Evolutionary conservation across 2,888 invertebrate species (phyloP).

Genomic region (Orchesellides sinensis): DNA sequence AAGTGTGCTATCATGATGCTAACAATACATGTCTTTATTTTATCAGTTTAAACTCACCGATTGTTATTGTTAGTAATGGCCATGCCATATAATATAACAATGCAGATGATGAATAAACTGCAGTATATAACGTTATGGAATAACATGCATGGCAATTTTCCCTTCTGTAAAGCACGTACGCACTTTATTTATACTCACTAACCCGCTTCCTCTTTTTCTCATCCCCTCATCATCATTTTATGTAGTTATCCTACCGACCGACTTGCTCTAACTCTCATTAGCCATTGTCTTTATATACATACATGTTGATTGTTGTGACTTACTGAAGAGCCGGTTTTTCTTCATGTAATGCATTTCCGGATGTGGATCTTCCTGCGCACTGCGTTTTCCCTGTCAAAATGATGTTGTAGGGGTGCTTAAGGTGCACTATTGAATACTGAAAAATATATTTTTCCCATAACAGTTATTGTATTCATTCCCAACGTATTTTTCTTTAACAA

Average conservation of each 20-base stretch:
- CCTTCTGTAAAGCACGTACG: too few species aligned
- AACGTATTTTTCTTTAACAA: background rate
- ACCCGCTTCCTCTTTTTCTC: too few species aligned
- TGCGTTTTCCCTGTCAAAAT: background rate
- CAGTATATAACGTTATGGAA: too few species aligned
- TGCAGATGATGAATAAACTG: too few species aligned
- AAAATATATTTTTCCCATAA: background rate
- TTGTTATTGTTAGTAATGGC: too few species aligned
- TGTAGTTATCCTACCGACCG: too few species aligned
- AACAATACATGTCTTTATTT: too few species aligned
- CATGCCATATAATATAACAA: too few species aligned
- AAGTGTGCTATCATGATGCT: too few species aligned
- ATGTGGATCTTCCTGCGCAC: conserved; percentile 9
- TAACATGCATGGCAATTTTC: too few species aligned
- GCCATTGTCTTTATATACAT: background rate
- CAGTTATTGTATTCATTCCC: background rate
- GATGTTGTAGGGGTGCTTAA: background rate
- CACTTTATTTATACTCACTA: background rate
- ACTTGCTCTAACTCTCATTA: background rate
- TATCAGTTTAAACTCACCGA: too few species aligned
- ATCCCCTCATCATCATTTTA: too few species aligned
- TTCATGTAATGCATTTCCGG: conserved; percentile 53
- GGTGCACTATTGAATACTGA: background rate
- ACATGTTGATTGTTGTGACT: background rate
- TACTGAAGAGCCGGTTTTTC: conserved; percentile 45